Base-by-base conservation (phyloP, 2,113 vertebrate genomes). In the Phalacrocorax carbo region DNA sequence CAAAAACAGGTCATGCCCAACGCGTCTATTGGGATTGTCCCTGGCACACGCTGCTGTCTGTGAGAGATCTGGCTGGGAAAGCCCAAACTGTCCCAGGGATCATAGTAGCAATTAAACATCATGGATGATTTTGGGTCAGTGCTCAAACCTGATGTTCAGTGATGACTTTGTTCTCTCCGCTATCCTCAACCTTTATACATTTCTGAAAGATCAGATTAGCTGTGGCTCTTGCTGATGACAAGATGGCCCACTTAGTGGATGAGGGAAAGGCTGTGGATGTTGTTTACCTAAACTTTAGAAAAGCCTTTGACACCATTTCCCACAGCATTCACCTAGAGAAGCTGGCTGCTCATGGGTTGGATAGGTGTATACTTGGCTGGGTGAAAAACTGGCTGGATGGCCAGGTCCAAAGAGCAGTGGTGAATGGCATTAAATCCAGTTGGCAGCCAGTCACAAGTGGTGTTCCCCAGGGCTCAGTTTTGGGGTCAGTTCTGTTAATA, bases 351-450 rank as follows among this genome's bases (percentile, higher is more conserved):
- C 34, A 15, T n/a, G 57, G 13, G 21, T 60, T n/a, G 34, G 34
- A 15, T 1, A 6, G 34, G 58, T 3, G 1, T 60, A n/a, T 4
- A 2, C 34, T n/a, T n/a, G 2, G 2, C 21, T n/a, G 21, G 34
- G 58, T 23, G n/a, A 60, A 57, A 60, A 60, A n/a, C 21, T n/a
- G 34, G 6, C 58, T 60, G 34, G 9, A 15, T 10, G 58, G 34
- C 21, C 6, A 1, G 9, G 14, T 34, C 34, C 34, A 60, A 15
- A 60, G 13, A n/a, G 34, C n/a, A 7, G 34, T 23, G 58, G 34
- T 60, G 21, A 34, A 60, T 23, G 13, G 21, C 22, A 34, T n/a
- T n/a, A 15, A n/a, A 60, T 60, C 13, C 58, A 60, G 58, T 60
- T 23, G 58, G 58, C 2, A 5, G 34, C 21, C 2, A 4, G 58